These are phyloP conservation scores for Gavialis gangeticus DNA, from an alignment of 2,113 vertebrate species.

Conservation along the genomic window DNA sequence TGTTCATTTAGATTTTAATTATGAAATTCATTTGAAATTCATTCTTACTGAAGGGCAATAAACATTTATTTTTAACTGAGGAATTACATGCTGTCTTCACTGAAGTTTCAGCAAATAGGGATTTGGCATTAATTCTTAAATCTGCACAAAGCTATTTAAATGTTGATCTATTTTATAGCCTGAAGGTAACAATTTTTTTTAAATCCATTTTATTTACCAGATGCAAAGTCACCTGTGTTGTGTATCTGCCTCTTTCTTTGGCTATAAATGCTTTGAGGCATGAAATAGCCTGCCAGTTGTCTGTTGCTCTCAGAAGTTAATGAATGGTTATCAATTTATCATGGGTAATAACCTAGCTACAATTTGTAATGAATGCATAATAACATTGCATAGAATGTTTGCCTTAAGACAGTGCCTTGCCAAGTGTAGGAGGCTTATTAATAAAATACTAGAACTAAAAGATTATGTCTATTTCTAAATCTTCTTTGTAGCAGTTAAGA, in stretches of 20 bases:
- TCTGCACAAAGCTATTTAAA: slow-evolving; percentile 26
- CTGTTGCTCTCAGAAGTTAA: slow-evolving; percentile 73
- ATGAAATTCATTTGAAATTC: slow-evolving; percentile 17
- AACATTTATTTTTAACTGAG: slow-evolving; percentile 20
- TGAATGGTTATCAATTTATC: slow-evolving; percentile 80
- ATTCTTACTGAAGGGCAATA: background rate
- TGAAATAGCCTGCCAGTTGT: slow-evolving; percentile 84
- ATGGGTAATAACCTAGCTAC: slow-evolving; percentile 71
- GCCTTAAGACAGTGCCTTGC: slow-evolving; percentile 59
- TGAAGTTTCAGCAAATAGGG: background rate
- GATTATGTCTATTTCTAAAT: background rate
- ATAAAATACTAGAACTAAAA: background rate
- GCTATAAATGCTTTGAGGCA: slow-evolving; percentile 81
- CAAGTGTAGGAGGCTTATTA: background rate
- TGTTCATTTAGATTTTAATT: slow-evolving; percentile 29
- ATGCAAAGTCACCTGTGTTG: slow-evolving; percentile 70
- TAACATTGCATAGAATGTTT: slow-evolving; percentile 64
- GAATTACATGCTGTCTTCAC: background rate
- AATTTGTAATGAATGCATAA: slow-evolving; percentile 63
- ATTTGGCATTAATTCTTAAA: slow-evolving; percentile 43
- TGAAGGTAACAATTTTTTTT: slow-evolving; percentile 58
- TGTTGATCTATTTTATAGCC: slow-evolving; percentile 35
- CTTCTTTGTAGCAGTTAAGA: fast-evolving
- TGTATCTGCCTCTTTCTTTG: slow-evolving; percentile 58
- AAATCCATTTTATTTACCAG: slow-evolving; percentile 73